Base-by-base conservation (phyloP, 2,888 invertebrate species). In the Hypolimnas misippus region DNA sequence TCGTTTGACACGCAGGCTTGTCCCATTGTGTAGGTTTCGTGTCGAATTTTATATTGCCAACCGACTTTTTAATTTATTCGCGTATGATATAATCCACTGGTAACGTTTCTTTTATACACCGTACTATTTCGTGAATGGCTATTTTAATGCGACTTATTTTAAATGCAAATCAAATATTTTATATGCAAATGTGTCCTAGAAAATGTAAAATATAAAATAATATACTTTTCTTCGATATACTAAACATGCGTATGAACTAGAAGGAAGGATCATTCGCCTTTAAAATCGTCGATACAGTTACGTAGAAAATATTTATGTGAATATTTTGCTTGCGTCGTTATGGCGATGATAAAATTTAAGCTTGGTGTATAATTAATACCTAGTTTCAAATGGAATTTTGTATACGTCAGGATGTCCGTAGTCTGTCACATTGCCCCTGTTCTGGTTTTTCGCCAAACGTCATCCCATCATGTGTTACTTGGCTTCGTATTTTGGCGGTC, bases 21-120 rank as follows among this genome's bases (percentile, higher is more conserved):
- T 70, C 79, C 78, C 81, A 81, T 84, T 86, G 81, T 84, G 75
- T 77, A 72, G 75, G 77, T 79, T 74, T 78, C 73, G 77, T 80
- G 75, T 81, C 73, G 70, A 79, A 82, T 84, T 81, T 72, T 73
- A 70, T 75, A 75, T 76, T 73, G 70, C 73, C 68, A 71, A 71
- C 66, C 62, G 62, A 63, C 64, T 66, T 63, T 70, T 67, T 70
- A 70, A 69, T 72, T 65, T 66, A 70, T 71, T 70, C 69, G 52
- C 61, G 65, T 71, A 67, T 68, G 60, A 66, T 65, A 66, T 70
- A 70, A 70, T 70, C 57, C 62, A 46, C 40, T 54, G 57, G 49
- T 58, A 60, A 65, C 58, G 55, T 57, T 57, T 68, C 53, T 57
- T 65, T 66, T 62, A 60, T 64, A 21, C 57, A 62, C 21, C 25